A percentile compares a stretch with the other conserved stretches of the same genome.
Conservation (phyloP, 1,140 invertebrate species). For the Drosophila ananassae region DNA sequence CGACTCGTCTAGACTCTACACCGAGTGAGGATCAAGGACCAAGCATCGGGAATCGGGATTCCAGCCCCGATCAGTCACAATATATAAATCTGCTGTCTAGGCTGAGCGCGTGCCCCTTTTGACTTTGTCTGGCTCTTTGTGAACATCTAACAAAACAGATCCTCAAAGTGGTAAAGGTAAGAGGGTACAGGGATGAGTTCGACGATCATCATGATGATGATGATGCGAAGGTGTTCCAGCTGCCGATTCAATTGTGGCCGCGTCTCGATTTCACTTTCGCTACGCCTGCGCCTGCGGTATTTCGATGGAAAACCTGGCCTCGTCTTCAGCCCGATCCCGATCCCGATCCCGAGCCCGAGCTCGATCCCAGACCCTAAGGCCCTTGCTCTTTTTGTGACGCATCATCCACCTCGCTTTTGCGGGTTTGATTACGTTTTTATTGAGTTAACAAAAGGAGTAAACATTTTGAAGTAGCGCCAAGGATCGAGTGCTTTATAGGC, state of each 20-base stretch:
- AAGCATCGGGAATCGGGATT: slow-evolving; percentile 1
- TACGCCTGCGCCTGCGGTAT: slow-evolving; percentile 62
- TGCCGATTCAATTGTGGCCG: slow-evolving; percentile 51
- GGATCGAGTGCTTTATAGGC: slow-evolving; percentile 70
- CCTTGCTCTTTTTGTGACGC: slow-evolving; percentile 58
- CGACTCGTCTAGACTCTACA: slow-evolving; percentile 60
- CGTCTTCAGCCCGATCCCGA: slow-evolving; percentile 3
- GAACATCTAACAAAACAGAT: slow-evolving; percentile 62
- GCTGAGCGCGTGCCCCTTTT: slow-evolving; percentile 72
- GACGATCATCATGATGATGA: slow-evolving; percentile 23
- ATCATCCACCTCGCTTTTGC: slow-evolving; percentile 48
- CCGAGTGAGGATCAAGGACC: background rate
- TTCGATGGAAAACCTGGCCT: slow-evolving; percentile 68
- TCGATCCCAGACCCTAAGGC: slow-evolving; percentile 9
- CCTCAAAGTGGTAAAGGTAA: slow-evolving; percentile 24
- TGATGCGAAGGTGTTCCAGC: slow-evolving; percentile 77
- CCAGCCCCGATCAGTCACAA: slow-evolving; percentile 64
- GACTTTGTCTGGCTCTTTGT: slow-evolving; percentile 59
- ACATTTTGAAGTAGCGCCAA: slow-evolving; percentile 81
- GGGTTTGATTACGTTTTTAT: slow-evolving; percentile 81
- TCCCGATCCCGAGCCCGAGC: slow-evolving; percentile 16
- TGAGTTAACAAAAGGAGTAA: slow-evolving; percentile 72
- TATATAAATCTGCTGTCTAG: slow-evolving; percentile 28
- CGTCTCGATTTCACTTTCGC: slow-evolving; percentile 80
- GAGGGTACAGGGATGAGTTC: slow-evolving; percentile 8